Percentiles rank a stretch among this genome's conserved stretches.
phyloP scores from a whole-genome alignment of 2,797 vertebrate species.

The Chaunax sp. region DNA sequence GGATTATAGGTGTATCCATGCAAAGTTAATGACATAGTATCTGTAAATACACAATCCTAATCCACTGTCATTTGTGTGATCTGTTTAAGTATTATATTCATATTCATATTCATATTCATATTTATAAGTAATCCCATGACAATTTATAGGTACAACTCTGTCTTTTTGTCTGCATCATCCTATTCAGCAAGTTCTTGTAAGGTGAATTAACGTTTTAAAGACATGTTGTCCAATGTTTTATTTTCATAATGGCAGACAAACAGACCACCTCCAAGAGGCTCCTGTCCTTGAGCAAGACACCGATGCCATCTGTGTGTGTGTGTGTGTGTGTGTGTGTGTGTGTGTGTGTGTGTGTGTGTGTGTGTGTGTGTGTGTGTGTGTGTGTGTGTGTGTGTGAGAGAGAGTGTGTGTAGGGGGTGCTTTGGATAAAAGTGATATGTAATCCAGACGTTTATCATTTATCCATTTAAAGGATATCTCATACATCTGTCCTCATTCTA shows the following conservation, averaged over 20 bases:
- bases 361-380: too few species aligned
- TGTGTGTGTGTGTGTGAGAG: not conserved
- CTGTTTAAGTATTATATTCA: not conserved
- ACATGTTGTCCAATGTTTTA: not conserved
- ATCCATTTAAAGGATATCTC: constrained; percentile 25
- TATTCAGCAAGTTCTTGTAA: not conserved
- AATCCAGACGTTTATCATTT: constrained; percentile 1
- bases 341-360: too few species aligned
- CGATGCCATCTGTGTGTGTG: not conserved
- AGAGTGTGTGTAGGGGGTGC: constrained; percentile 2
- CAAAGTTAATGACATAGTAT: not conserved
- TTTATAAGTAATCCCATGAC: not conserved
- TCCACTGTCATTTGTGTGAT: not conserved
- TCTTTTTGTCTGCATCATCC: not conserved
- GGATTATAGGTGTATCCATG: not conserved
- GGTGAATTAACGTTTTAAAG: not conserved
- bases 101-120: not conserved
- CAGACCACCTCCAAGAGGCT: too few species aligned
- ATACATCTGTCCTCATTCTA: constrained; percentile 61
- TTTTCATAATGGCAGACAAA: not conserved
- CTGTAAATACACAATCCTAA: not conserved
- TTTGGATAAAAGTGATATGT: constrained; percentile 10
- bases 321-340: not conserved
- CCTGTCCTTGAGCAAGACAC: not conserved
- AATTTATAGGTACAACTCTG: not conserved